Percentiles rank a stretch among this genome's conserved stretches.
Evolutionary conservation across 2,888 invertebrate genomes (phyloP).

Genomic region (Athetis lepigone): DNA sequence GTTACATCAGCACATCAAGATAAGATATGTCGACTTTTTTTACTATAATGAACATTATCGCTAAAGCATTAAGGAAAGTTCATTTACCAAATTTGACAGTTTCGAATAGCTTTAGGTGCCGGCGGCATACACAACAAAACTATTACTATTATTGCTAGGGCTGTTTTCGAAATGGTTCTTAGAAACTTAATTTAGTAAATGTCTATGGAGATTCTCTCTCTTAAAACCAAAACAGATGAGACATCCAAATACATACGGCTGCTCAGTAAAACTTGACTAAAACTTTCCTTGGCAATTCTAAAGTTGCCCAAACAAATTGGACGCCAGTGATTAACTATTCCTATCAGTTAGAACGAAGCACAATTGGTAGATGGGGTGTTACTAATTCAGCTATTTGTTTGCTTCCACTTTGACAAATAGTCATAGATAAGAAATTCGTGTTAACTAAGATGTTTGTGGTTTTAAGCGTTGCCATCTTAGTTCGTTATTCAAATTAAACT

Average conservation of each 20-base stretch:
- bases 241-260: background rate
- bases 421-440: slow-evolving; percentile 81
- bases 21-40: too few relatives aligned
- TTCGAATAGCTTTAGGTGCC: too few relatives aligned
- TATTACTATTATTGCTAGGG: too few relatives aligned
- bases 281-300: background rate
- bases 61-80: too few relatives aligned
- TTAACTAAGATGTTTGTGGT: slow-evolving; percentile 81
- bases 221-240: background rate
- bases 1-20: too few relatives aligned
- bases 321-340: slow-evolving; percentile 15
- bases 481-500: background rate
- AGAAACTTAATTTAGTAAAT: too few relatives aligned
- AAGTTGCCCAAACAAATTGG: slow-evolving; percentile 14
- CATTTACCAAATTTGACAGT: too few relatives aligned
- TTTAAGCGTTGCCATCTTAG: slow-evolving; percentile 63
- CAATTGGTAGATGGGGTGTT: slow-evolving; percentile 65
- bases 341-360: slow-evolving; percentile 59
- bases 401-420: slow-evolving; percentile 83
- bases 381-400: slow-evolving; percentile 82
- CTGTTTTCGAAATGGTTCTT: too few relatives aligned
- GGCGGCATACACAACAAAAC: too few relatives aligned
- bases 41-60: too few relatives aligned
- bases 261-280: background rate
- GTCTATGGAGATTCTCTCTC: background rate